phyloP scores from a whole-genome alignment of 2,888 invertebrate genomes.

The Sinotaia quadrata region DNA sequence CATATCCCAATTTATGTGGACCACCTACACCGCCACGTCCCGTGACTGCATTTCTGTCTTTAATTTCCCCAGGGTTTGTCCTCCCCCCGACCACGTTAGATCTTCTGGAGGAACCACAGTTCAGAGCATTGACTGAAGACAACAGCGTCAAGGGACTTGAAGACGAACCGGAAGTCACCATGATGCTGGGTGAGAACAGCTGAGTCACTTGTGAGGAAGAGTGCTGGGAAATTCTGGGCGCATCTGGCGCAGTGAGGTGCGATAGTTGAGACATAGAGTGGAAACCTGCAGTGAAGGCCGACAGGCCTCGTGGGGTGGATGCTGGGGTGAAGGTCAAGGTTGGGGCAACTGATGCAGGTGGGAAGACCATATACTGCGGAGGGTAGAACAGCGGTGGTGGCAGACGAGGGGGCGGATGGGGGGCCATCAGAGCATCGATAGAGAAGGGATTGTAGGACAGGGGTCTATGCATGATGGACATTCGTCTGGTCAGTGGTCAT shows the following conservation, averaged over 20 bases:
- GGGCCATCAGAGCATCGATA: slow-evolving; percentile 55
- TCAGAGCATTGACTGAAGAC: too few relatives aligned
- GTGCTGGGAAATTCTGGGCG: background rate
- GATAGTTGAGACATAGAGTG: slow-evolving; percentile 6
- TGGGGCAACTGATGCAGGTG: slow-evolving; percentile 36
- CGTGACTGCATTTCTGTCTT: too few relatives aligned
- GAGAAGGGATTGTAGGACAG: slow-evolving; percentile 50
- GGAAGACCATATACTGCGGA: slow-evolving; percentile 50
- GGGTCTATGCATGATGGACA: slow-evolving; percentile 47
- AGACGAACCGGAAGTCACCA: background rate
- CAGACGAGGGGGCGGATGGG: slow-evolving; percentile 36
- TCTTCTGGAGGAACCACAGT: too few relatives aligned
- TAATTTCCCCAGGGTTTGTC: too few relatives aligned
- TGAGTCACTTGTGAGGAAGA: slow-evolving; percentile 18
- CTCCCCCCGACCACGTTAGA: too few relatives aligned
- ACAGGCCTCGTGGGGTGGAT: slow-evolving; percentile 25
- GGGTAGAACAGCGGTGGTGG: slow-evolving; percentile 47
- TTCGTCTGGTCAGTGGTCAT: too few relatives aligned
- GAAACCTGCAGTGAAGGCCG: slow-evolving; percentile 18
- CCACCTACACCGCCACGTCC: too few relatives aligned
- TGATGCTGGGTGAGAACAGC: background rate
- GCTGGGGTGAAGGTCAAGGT: slow-evolving; percentile 26
- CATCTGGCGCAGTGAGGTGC: slow-evolving; percentile 12
- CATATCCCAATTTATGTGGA: too few relatives aligned
- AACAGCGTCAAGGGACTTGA: background rate